Evolutionary conservation across 1,140 invertebrate genomes (phyloP).

Genomic region (Brachionus rubens): DNA sequence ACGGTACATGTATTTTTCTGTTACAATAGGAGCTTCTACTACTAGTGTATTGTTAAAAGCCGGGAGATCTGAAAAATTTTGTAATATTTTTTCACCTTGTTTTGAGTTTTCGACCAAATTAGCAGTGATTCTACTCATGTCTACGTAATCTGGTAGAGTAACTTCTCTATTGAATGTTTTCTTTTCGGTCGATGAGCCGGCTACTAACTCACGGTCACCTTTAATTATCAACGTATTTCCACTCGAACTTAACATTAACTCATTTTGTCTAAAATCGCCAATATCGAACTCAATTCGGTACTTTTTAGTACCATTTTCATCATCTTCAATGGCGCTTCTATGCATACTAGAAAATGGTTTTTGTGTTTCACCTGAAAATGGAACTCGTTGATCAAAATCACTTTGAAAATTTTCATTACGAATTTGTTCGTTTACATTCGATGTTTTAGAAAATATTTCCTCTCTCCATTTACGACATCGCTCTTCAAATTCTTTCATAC

Average conservation of each 20-base stretch:
- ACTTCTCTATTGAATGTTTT: constrained; percentile 43
- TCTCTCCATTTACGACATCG: constrained; percentile 39
- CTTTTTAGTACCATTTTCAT: constrained; percentile 10
- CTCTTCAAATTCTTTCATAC: constrained; percentile 46
- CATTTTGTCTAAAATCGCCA: constrained; percentile 39
- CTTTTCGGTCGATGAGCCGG: background rate
- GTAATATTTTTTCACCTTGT: background rate
- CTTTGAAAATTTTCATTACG: background rate
- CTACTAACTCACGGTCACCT: constrained; percentile 37
- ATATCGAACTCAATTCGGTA: constrained; percentile 39
- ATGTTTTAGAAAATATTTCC: constrained; percentile 6
- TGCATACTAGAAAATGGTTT: background rate
- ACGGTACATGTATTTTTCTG: constrained; percentile 18
- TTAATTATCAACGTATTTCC: constrained; percentile 11
- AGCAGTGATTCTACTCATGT: background rate
- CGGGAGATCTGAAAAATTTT: background rate
- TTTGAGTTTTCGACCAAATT: background rate
- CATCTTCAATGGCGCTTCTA: background rate
- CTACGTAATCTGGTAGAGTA: constrained; percentile 31
- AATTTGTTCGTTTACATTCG: background rate
- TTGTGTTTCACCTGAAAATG: background rate
- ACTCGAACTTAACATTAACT: constrained; percentile 5
- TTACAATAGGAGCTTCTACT: constrained; percentile 29
- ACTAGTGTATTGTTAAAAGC: background rate
- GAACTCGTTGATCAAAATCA: constrained; percentile 17